phyloP scores from a whole-genome alignment of 2,888 invertebrate genomes.

The Amphimallon solstitiale region DNA sequence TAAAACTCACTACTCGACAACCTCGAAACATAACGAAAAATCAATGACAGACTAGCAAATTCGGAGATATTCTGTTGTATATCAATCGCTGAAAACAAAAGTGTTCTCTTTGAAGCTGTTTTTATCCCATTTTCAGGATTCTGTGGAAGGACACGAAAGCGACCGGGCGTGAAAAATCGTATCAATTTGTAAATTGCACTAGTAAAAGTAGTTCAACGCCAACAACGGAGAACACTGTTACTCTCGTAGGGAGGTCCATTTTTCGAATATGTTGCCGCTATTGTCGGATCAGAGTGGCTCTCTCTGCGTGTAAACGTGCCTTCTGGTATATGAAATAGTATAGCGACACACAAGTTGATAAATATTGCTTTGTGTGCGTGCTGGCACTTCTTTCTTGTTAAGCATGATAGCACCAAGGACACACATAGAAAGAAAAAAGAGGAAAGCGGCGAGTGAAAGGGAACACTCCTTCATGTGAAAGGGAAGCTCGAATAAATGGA shows the following conservation, averaged over 20 bases:
- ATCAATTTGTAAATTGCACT: conserved; percentile 27
- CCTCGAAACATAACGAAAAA: no score
- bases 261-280: conserved; percentile 7
- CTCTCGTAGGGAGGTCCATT: conserved; percentile 4
- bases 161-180: conserved; percentile 20
- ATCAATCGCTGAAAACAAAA: neutral
- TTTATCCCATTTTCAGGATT: conserved; percentile 9
- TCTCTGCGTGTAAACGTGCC: no score
- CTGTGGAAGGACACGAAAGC: neutral
- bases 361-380: conserved; percentile 24
- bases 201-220: conserved; percentile 3
- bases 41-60: no score
- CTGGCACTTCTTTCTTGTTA: conserved; percentile 7
- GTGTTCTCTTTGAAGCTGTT: neutral
- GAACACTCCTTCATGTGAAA: no score
- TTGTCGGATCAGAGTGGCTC: neutral
- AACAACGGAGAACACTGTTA: conserved; percentile 6
- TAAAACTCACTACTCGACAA: no score
- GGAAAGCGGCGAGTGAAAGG: neutral
- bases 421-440: conserved; percentile 7
- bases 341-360: conserved; percentile 9
- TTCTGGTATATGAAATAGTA: no score
- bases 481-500: neutral
- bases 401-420: neutral
- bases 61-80: no score